Evolutionary conservation across 2,888 invertebrate genomes (phyloP).

Genomic region (Thymelicus acteon): DNA sequence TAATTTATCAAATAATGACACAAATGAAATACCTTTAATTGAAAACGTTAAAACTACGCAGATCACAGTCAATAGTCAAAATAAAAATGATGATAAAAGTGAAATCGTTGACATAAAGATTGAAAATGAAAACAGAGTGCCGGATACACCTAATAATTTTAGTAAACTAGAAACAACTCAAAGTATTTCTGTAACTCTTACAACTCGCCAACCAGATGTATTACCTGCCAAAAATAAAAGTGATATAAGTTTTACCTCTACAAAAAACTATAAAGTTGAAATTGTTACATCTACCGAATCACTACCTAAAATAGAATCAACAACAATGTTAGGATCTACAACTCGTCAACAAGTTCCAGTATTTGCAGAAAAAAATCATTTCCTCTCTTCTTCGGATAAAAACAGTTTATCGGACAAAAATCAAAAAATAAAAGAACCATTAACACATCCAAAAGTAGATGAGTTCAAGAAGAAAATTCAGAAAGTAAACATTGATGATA

Average conservation of each 20-base stretch:
- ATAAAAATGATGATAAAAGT: background rate
- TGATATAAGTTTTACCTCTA: conserved; percentile 8
- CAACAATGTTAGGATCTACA: conserved; percentile 24
- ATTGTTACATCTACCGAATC: conserved; percentile 17
- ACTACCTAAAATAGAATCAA: conserved; percentile 29
- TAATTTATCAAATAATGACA: background rate
- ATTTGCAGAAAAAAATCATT: conserved; percentile 23
- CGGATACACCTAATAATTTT: background rate
- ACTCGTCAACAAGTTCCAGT: conserved; percentile 14
- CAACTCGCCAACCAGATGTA: conserved; percentile 12
- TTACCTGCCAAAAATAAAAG: conserved; percentile 35
- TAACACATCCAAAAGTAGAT: conserved; percentile 68
- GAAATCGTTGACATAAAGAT: conserved; percentile 30
- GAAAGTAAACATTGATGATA: conserved; percentile 76
- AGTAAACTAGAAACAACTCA: background rate
- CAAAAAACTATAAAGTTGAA: conserved; percentile 9
- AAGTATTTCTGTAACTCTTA: conserved; percentile 1
- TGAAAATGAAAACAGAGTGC: background rate
- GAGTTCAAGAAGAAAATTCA: conserved; percentile 80
- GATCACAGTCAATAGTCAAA: conserved; percentile 7
- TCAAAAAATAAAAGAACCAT: conserved; percentile 53
- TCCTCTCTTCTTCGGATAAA: conserved; percentile 30
- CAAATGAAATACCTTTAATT: conserved; percentile 13
- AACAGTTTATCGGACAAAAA: conserved; percentile 42
- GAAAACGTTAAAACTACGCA: conserved; percentile 9